Conservation (phyloP, 2,113 vertebrate genomes). For the Ammospiza nelsoni region DNA sequence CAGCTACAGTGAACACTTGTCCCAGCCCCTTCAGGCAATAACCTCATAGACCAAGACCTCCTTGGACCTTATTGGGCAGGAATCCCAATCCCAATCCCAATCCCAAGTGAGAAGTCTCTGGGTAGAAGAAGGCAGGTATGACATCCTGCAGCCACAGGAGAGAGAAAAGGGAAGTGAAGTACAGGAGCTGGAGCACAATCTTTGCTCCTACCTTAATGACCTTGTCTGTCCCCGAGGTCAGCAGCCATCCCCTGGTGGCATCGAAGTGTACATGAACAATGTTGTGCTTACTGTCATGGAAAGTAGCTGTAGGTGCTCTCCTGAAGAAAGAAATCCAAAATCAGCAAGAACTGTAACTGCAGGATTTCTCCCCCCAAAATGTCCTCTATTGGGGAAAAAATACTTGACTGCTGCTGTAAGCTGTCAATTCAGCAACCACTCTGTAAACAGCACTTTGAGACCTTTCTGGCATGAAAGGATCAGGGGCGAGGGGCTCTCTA, state of each 20-base stretch:
- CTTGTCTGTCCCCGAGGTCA: slow-evolving; percentile 94
- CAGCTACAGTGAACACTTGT: background rate
- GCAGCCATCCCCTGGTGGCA: slow-evolving; percentile 89
- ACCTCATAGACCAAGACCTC: background rate
- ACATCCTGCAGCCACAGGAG: background rate
- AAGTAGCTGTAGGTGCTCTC: slow-evolving; percentile 92
- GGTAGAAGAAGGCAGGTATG: background rate
- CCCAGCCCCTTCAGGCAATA: background rate
- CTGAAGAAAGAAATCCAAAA: slow-evolving; percentile 66
- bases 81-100: background rate
- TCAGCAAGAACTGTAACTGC: background rate
- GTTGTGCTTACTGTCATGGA: slow-evolving; percentile 95
- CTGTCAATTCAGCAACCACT: background rate
- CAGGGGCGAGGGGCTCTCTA: background rate
- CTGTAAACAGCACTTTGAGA: background rate
- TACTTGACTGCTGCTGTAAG: background rate
- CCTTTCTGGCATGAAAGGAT: background rate
- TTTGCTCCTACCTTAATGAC: slow-evolving; percentile 87
- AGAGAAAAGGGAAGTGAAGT: background rate
- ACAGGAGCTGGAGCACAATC: background rate
- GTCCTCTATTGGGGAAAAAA: background rate
- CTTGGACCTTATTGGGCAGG: background rate
- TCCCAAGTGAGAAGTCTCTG: background rate
- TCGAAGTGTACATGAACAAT: slow-evolving; percentile 94
- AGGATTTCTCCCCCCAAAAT: background rate